Base-by-base conservation (phyloP, 2,113 vertebrate species). In the Syngnathus floridae region DNA sequence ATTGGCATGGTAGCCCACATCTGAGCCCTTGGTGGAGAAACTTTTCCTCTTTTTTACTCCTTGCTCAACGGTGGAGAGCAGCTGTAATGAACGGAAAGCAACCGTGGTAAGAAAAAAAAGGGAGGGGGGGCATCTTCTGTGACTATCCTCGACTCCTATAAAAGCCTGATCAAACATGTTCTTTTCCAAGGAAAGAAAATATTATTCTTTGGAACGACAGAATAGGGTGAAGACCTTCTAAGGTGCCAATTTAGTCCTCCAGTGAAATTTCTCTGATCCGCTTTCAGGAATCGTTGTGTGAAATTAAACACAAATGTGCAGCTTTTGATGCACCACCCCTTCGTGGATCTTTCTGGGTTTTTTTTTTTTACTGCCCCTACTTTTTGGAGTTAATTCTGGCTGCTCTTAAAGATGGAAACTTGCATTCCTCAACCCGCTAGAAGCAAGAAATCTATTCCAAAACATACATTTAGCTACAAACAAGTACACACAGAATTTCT, bases 261-360 rank as follows among this genome's bases (percentile, higher is more conserved):
- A 65, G 22, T 61, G 62, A 51, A 21, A 76, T 62, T 5, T 51
- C 74, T 76, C 77, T 71, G 75, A 78, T 85, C 85, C 65, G 71
- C 80, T 75, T 88, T 84, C 72, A 64, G 77, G 81, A 77, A 77
- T 75, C 41, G 13, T 67, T 74, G 67, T 41, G 62, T 59, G 68
- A 82, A 88, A 90, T 87, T 87, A 68, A 66, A 89, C 88, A 84
- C 86, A 89, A 89, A 90, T 91, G 87, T 85, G 75, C 65, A 61
- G 77, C 65, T 69, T 81, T 88, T 82, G 75, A 81, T 82, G 73
- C 55, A 43, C 58, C 72, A 61, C 74, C 74, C 67, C 66, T 69
- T 74, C 64, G 31, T 40, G 54, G 52, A 45, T 64, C 48, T n/a
- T 36, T 56, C 14, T 36, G 40, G 22, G 48, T 36, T 22, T 22